Conservation (phyloP, 2,888 invertebrate species). For the Allygus modestus region DNA sequence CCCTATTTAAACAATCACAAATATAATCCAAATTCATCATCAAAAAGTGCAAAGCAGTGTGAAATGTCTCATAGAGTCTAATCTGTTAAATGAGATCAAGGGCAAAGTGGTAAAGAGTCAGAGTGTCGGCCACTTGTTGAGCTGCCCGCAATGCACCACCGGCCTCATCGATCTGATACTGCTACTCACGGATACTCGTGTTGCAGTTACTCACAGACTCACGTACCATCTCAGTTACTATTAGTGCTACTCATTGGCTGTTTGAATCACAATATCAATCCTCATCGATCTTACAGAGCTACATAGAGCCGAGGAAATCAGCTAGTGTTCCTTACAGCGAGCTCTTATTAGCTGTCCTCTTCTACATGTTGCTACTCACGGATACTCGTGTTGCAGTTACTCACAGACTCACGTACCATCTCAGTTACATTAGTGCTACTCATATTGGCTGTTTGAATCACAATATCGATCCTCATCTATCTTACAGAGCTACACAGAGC, state of each 20-base stretch:
- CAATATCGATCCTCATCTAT: no score
- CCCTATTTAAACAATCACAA: no score
- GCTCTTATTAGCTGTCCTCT: not conserved
- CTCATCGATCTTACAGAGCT: not conserved
- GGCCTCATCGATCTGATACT: constrained; percentile 50
- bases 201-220: not conserved
- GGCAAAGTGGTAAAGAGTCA: constrained; percentile 12
- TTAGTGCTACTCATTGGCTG: not conserved
- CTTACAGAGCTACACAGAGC: no score
- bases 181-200: constrained; percentile 17
- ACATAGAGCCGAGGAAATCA: no score
- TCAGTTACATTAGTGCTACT: no score
- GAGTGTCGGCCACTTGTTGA: constrained; percentile 46
- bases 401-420: not conserved
- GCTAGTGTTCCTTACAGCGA: not conserved
- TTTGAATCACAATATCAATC: no score
- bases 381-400: not conserved
- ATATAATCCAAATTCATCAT: no score
- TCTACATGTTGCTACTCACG: not conserved
- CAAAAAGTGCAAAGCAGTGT: no score
- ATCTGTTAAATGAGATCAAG: constrained; percentile 33
- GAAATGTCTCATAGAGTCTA: not conserved
- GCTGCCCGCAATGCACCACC: constrained; percentile 55
- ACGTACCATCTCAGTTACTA: no score
- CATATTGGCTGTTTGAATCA: no score